Evolutionary conservation across 2,888 invertebrate genomes (phyloP), one percentile per base, ranked within the genome.

Genomic region (Megastigmus dorsalis): DNA sequence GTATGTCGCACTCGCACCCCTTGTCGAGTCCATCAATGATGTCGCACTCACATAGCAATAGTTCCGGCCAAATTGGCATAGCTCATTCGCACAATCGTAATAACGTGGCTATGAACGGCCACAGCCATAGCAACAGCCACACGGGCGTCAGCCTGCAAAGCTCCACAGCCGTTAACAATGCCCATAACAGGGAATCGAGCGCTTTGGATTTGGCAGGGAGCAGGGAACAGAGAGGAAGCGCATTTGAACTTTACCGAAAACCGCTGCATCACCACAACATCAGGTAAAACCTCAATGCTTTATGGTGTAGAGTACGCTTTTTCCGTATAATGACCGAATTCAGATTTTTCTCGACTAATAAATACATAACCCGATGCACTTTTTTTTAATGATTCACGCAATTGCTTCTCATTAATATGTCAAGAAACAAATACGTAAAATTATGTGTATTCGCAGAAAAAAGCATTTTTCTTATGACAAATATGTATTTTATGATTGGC

Each of bases 201-300:
- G 90, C 86, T 77, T 86, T 92, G 10, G 92, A 93, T 82, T 89
- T 97, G 85, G 95, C 95, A 65, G 96, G 96, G 59, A 94, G 96
- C 83, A 91, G 95, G 82, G 97, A 97, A 85, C 96, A 97, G 84
- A 90, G 97, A 67, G 97, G 97, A 30, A 97, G 97, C 78, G 97
- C 97, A n/a, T 97, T 97, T 87, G 97, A 97, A 88, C 90, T 97
- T 77, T 97, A 97, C 88, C 93, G 96, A 79, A 97, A 97, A 89
- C 97, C 97, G 9, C 92, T 95, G 84, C 93, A 93, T 88, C 94
- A 95, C 91, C 94, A 94, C 88, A 94, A 94, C 84, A 89, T 94
- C 88, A 94, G 94, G 94, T 95, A 90, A 80, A 41, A 3, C 1
- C 6, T 5, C 18, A 23, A 20, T 18, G 15, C 7, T 3, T 3